phyloP scores from a whole-genome alignment of 23 tunicate genomes.

The Clavelina lepadiformis region DNA sequence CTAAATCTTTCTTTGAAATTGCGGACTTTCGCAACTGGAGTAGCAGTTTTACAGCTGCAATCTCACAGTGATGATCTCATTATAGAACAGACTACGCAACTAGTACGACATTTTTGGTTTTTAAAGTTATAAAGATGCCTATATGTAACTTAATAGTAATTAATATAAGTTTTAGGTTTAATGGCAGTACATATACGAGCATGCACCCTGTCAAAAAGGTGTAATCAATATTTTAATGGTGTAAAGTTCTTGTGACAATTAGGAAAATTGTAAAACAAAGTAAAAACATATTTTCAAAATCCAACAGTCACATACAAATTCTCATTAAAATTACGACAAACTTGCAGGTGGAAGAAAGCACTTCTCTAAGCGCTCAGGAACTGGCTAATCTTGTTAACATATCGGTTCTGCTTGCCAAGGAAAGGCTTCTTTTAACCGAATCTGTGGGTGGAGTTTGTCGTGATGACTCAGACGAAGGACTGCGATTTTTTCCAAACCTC shows the following conservation, averaged over 20 bases:
- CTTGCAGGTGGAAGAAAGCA: conserved; percentile 53
- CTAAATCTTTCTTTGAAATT: conserved; percentile 48
- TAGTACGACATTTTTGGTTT: conserved; percentile 20
- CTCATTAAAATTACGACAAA: too few species aligned
- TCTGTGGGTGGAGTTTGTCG: conserved; percentile 57
- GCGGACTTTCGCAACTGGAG: conserved; percentile 76
- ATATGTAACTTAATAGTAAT: background rate
- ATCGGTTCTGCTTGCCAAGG: conserved; percentile 88
- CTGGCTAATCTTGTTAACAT: conserved; percentile 53
- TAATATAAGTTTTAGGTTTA: too few species aligned
- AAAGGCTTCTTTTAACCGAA: conserved; percentile 64
- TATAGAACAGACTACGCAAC: conserved; percentile 40
- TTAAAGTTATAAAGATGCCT: background rate
- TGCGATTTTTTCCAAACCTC: conserved; percentile 69
- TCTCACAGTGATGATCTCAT: conserved; percentile 66
- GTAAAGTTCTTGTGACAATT: too few species aligned
- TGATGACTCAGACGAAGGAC: conserved; percentile 80
- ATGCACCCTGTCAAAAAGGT: too few species aligned
- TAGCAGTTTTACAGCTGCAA: conserved; percentile 57
- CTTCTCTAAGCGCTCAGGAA: conserved; percentile 65
- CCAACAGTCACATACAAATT: too few species aligned
- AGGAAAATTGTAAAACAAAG: too few species aligned
- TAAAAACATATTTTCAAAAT: too few species aligned
- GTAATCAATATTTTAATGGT: too few species aligned
- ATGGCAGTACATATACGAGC: too few species aligned